These are phyloP conservation scores for Cepphus grylle DNA, from an alignment of 2,113 vertebrate species.

Conservation along the genomic window DNA sequence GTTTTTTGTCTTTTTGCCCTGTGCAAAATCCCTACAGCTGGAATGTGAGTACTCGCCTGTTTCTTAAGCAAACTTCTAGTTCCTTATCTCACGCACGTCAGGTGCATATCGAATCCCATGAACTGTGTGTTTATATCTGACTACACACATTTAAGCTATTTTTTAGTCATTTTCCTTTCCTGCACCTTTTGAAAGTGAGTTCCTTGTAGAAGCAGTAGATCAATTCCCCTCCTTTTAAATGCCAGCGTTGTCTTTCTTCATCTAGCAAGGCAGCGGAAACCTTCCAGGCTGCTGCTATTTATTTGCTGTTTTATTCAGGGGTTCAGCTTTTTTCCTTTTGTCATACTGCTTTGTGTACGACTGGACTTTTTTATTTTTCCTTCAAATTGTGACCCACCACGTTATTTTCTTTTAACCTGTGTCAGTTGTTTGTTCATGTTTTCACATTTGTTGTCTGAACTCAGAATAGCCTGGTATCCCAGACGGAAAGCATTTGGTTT, in stretches of 20 bases:
- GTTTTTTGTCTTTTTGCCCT: not conserved
- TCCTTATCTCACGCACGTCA: not conserved
- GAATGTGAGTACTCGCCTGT: not conserved
- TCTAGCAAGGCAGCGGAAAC: not conserved
- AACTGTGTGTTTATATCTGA: not conserved
- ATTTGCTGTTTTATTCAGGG: not conserved
- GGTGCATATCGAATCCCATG: not conserved
- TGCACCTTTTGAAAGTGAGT: not conserved
- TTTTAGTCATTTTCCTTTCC: not conserved
- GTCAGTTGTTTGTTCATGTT: not conserved
- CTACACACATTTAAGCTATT: not conserved
- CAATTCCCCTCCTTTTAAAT: slow-evolving; percentile 35
- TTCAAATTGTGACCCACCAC: not conserved
- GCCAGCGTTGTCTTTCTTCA: slow-evolving; percentile 21
- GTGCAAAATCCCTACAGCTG: not conserved
- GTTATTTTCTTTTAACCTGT: not conserved
- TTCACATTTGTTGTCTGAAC: not conserved
- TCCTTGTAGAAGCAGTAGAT: not conserved
- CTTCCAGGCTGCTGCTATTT: not conserved
- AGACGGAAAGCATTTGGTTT: not conserved
- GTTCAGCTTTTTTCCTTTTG: not conserved
- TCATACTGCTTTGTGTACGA: not conserved
- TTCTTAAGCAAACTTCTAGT: not conserved
- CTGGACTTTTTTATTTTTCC: not conserved
- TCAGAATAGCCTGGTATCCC: not conserved